Evolutionary conservation across 2,113 vertebrate species (phyloP).

Genomic region (Saccopteryx bilineata): DNA sequence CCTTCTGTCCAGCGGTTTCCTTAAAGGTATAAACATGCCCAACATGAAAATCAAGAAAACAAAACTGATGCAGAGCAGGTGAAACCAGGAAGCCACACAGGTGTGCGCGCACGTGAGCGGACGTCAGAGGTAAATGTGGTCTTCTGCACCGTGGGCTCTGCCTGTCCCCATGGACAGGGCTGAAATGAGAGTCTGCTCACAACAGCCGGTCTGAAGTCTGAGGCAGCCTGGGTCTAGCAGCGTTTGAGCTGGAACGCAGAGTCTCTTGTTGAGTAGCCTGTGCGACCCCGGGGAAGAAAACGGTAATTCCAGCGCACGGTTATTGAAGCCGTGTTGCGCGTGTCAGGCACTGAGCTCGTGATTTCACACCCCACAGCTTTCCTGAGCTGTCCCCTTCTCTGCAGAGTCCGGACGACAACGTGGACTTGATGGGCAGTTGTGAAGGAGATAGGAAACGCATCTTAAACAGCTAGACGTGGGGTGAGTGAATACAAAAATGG

Average conservation of each 20-base stretch:
- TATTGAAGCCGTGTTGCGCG: background rate
- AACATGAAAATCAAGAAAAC: background rate
- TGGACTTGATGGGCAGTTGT: background rate
- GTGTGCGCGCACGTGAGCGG: background rate
- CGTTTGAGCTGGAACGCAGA: slow-evolving; percentile 8
- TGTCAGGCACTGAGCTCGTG: background rate
- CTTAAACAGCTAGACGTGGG: background rate
- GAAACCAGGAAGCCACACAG: background rate
- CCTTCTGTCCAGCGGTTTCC: background rate
- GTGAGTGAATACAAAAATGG: background rate
- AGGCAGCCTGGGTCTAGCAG: background rate
- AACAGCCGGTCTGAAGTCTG: background rate
- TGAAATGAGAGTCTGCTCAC: background rate
- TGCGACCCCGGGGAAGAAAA: background rate
- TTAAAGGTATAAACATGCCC: background rate
- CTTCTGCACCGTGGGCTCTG: background rate
- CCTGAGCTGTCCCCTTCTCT: background rate
- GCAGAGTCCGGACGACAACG: background rate
- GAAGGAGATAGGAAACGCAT: background rate
- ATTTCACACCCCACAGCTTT: background rate
- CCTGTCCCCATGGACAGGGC: background rate
- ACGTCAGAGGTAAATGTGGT: background rate
- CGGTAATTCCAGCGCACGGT: background rate
- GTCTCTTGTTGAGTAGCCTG: background rate
- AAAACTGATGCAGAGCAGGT: background rate